phyloP scores from a whole-genome alignment of 1,140 invertebrate species.

The Zaprionus kolodkinae region DNA sequence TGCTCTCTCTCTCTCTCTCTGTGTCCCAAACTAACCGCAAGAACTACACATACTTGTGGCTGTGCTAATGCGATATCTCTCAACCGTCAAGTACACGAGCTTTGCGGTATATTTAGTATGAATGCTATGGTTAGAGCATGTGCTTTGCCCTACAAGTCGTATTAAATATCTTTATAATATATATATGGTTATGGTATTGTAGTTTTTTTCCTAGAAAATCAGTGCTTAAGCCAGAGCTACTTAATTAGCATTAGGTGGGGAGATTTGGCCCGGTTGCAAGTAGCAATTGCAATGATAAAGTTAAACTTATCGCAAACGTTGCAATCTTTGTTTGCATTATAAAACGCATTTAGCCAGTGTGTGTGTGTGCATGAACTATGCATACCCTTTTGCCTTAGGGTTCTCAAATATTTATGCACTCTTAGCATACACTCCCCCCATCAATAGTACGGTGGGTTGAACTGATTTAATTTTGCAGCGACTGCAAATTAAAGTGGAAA shows the following conservation, averaged over 20 bases:
- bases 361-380: not conserved
- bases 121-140: too few species aligned
- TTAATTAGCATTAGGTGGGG: constrained; percentile 23
- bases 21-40: constrained; percentile 53
- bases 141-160: not conserved
- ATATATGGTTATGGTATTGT: too few species aligned
- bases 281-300: constrained; percentile 49
- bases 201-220: not conserved
- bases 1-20: constrained; percentile 36
- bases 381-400: not conserved
- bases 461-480: constrained; percentile 76
- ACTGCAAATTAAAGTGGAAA: constrained; percentile 78
- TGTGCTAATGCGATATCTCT: constrained; percentile 12
- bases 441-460: constrained; percentile 20
- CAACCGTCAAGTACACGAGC: constrained; percentile 44
- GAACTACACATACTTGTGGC: constrained; percentile 65
- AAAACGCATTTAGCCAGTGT: constrained; percentile 35
- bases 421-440: not conserved
- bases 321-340: constrained; percentile 46
- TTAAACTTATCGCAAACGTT: constrained; percentile 40
- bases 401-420: constrained; percentile 10
- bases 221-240: not conserved
- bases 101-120: constrained; percentile 45
- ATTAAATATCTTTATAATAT: not conserved
- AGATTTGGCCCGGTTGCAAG: constrained; percentile 33